Evolutionary conservation across 2,888 invertebrate genomes (phyloP).

Genomic region (Eupeodes luniger): DNA sequence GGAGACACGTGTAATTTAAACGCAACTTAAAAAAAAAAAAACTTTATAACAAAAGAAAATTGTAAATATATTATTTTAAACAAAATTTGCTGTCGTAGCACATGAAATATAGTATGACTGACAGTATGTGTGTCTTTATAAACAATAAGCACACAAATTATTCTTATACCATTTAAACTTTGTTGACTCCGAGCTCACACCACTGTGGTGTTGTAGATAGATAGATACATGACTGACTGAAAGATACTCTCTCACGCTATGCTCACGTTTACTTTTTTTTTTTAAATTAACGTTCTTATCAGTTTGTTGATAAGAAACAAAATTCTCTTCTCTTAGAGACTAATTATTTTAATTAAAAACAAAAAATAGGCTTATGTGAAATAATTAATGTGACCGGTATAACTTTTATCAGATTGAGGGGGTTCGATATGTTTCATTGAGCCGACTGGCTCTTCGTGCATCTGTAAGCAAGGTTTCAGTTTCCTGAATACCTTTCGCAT

Average conservation of each 20-base stretch:
- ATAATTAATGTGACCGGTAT: not conserved
- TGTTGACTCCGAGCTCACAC: not conserved
- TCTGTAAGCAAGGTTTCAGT: not conserved
- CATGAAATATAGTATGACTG: constrained; percentile 19
- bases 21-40: not conserved
- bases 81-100: constrained; percentile 37
- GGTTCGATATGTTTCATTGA: constrained; percentile 5
- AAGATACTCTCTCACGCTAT: constrained; percentile 47
- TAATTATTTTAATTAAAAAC: constrained; percentile 26
- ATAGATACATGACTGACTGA: constrained; percentile 8
- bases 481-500: constrained; percentile 8
- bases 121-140: constrained; percentile 40
- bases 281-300: constrained; percentile 45
- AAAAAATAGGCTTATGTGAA: not conserved
- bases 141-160: constrained; percentile 48
- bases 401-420: not conserved
- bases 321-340: not conserved
- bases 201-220: not conserved
- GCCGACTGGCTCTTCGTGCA: not conserved
- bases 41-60: not conserved
- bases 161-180: constrained; percentile 32
- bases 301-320: constrained; percentile 53
- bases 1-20: constrained; percentile 16
- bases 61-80: not conserved
- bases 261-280: not conserved